Evolutionary conservation across 1,140 invertebrate species (phyloP), one percentile per base, ranked within the genome.

Genomic region (Drosophila quadrilineata): DNA sequence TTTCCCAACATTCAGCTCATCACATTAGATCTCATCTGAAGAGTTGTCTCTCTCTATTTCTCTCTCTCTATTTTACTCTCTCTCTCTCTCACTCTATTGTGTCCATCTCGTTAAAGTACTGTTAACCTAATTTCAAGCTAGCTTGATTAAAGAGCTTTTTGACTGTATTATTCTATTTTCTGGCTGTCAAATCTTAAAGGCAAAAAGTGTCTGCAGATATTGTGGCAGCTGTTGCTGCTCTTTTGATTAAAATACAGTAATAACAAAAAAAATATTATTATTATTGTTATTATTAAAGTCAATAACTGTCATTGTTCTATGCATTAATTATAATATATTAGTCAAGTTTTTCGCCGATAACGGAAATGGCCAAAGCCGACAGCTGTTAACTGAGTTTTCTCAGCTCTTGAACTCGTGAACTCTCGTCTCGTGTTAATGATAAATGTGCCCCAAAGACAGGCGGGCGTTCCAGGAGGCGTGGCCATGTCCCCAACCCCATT

Each of bases 251-350:
- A 75, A 80, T 80, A 16, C 8, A 17, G 22, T 6, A 33, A 24
- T n/a, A 17, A 17, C 17, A 41, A 24, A 52, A 28, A 16, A 21
- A 48, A 41, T 33, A 26, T 43, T 45, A 46, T 36, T 24, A 49
- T 64, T 57, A 75, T 70, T 62, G 70, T 71, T 33, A 62, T 67
- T 75, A 80, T 76, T 84, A 84, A 82, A 73, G 43, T 54, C 59
- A 82, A 82, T 77, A 84, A 66, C 76, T 73, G 76, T 77, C 73
- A 73, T 56, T 43, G 31, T 65, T 69, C 59, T 22, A 28, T 59
- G 77, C 64, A 73, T 82, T 84, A 73, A 82, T 82, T 84, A 82
- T 35, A 82, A 77, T 73, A 84, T 54, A 69, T 84, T 82, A 73
- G 58, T 53, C 35, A 58, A 59, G 63, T 29, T 50, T 14, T 65